Base-by-base conservation (phyloP, 1,140 invertebrate species). In the Temnothorax curvispinosus region DNA sequence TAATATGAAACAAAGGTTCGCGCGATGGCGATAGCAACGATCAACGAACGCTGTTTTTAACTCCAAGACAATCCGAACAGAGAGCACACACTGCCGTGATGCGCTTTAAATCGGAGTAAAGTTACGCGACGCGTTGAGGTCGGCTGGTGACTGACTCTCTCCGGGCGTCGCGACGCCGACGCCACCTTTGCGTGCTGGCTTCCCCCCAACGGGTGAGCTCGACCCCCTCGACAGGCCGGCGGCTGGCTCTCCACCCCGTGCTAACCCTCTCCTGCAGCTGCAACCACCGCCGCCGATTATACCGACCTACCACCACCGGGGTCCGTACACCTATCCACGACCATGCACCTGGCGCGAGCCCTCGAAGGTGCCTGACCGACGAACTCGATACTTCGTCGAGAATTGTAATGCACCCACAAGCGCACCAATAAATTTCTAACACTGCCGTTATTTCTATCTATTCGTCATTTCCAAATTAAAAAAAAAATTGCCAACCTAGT, bases 161-260 rank as follows among this genome's bases (percentile, higher is more conserved):
- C 92, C 89, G 93, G 94, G 93, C 93, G 94, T 93, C 93, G 93
- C 94, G 94, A 95, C 93, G 92, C 94, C 94, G 93, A 94, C 94
- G 94, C 94, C 94, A 94, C 93, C 94, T 94, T 95, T 93, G 90
- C 93, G 90, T 87, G 69, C 60, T 85, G 76, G 52, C 62, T 71
- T 86, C 89, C 88, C 76, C 75, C 85, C 54, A 69, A 60, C 86
- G 60, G 88, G 35, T 65, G 52, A 88, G 76, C 75, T 71, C 80
- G 80, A 85, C 82, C 58, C 82, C 80, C 80, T 77, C 80, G 71
- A 64, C 50, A 80, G 21, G 67, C 88, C 74, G 62, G 54, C 81
- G 60, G 71, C 78, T 64, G 41, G 75, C 75, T 60, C 13, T 60
- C 58, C 54, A 35, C 86, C 35, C 82, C 35, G 9, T 72, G 15